These are phyloP conservation scores for Habropoda laboriosa DNA, from an alignment of 1,140 invertebrate species.

Conservation along the genomic window DNA sequence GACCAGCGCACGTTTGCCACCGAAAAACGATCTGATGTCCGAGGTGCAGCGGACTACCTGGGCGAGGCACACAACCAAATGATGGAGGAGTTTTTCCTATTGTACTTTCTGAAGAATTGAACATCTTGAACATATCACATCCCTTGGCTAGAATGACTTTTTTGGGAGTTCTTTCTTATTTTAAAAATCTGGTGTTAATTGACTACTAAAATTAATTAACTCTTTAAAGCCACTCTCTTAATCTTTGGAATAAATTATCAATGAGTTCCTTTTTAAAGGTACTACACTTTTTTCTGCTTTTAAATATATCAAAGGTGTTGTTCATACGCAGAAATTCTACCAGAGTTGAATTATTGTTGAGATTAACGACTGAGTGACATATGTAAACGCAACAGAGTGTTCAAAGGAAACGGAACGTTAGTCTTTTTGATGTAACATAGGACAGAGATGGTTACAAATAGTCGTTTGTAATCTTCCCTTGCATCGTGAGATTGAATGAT, in stretches of 20 bases:
- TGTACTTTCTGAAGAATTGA: background rate
- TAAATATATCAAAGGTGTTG: background rate
- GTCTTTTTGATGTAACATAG: background rate
- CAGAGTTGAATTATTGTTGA: background rate
- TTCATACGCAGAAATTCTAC: background rate
- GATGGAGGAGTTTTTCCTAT: constrained; percentile 61
- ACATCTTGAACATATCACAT: constrained; percentile 30
- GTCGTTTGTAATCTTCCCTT: background rate
- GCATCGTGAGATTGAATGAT: no score
- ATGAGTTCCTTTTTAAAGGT: no score
- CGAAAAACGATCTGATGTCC: constrained; percentile 91
- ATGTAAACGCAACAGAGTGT: constrained; percentile 17
- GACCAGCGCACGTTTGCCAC: constrained; percentile 92
- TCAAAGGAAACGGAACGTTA: constrained; percentile 5
- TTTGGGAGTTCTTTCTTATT: no score
- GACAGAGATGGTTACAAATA: background rate
- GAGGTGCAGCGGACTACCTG: constrained; percentile 90
- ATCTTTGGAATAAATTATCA: no score
- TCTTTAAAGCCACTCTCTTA: no score
- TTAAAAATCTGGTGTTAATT: no score
- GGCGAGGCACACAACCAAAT: constrained; percentile 94
- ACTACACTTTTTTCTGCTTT: background rate
- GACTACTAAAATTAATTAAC: background rate
- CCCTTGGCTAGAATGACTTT: background rate
- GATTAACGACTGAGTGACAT: background rate